Evolutionary conservation across 2,113 vertebrate species (phyloP), one percentile per base, ranked within the genome.

Genomic region (Strigops habroptila): DNA sequence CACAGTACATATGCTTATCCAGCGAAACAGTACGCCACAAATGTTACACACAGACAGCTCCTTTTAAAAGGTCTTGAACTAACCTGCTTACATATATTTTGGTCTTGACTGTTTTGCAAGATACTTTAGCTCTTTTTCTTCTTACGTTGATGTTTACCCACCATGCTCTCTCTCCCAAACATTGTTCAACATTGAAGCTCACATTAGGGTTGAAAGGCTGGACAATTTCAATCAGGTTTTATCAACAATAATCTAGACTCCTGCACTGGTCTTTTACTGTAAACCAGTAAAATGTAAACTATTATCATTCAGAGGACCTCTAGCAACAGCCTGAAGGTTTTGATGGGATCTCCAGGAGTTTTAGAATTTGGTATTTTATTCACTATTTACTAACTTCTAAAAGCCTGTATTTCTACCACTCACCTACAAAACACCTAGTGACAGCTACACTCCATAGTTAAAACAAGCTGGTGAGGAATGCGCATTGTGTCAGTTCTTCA

Each of bases 101-200:
- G 31, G 21, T 82, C 48, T 71, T 63, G 43, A 53, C 27, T 21
- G 33, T 46, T 78, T 75, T 82, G 62, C 35, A 44, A 33, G 43
- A 37, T 37, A 59, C 25, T 49, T 77, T 7, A 43, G 59, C 51
- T 67, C 90, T 84, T 69, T 33, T 19, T 28, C 31, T 28, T 68
- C 53, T 57, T 37, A 28, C 18, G 17, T 28, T 64, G 7, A 8
- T 13, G 10, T 86, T 92, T 67, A 82, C 14, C 28, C 48, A 18
- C 37, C 12, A 5, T 9, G 24, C 9, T 62, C 4, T 82, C 5
- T 51, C 19, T 70, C 0, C 0, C 33, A 80, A 53, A 44, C 43
- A 14, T 39, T 51, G 48, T 65, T 76, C 27, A 28, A 0, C 30
- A 21, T 7, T 24, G 44, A 76, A 7, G 3, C 3, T 91, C 25